These are phyloP conservation scores for Hippopotamus amphibius DNA, from an alignment of 2,113 vertebrate genomes.

Conservation along the genomic window DNA sequence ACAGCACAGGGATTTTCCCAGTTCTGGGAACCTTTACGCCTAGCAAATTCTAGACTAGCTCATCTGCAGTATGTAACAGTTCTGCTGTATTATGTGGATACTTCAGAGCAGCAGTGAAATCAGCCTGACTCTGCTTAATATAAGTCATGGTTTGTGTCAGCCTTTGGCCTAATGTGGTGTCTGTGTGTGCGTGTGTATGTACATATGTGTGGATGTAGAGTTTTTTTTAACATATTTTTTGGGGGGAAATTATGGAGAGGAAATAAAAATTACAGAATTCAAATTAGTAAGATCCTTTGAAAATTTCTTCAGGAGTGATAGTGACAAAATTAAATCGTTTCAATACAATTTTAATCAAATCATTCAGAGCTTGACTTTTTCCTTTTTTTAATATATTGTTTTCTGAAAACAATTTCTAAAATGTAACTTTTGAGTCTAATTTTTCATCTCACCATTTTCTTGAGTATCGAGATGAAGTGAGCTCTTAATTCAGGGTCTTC, in stretches of 20 bases:
- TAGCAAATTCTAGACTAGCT: neutral
- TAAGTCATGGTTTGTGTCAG: neutral
- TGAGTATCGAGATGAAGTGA: neutral
- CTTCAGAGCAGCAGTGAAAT: constrained; percentile 14
- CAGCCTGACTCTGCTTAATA: neutral
- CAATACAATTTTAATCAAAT: neutral
- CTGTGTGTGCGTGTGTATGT: neutral
- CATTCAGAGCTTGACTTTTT: constrained; percentile 16
- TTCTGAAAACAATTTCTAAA: constrained; percentile 33
- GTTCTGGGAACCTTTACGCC: constrained; percentile 29
- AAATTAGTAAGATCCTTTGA: neutral
- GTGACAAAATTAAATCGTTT: constrained; percentile 25
- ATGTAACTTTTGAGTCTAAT: neutral
- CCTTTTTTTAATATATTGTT: neutral
- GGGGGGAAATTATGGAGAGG: neutral
- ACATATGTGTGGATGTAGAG: neutral
- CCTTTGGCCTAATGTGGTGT: neutral
- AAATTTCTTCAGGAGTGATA: neutral
- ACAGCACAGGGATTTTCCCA: neutral
- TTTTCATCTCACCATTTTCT: neutral
- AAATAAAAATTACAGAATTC: constrained; percentile 38
- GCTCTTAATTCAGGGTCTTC: neutral
- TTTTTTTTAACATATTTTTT: neutral
- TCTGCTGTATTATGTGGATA: neutral
- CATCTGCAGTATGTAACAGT: neutral